Evolutionary conservation across 2,888 invertebrate genomes (phyloP), one percentile per base, ranked within the genome.

Genomic region (Argynnis bischoffii): DNA sequence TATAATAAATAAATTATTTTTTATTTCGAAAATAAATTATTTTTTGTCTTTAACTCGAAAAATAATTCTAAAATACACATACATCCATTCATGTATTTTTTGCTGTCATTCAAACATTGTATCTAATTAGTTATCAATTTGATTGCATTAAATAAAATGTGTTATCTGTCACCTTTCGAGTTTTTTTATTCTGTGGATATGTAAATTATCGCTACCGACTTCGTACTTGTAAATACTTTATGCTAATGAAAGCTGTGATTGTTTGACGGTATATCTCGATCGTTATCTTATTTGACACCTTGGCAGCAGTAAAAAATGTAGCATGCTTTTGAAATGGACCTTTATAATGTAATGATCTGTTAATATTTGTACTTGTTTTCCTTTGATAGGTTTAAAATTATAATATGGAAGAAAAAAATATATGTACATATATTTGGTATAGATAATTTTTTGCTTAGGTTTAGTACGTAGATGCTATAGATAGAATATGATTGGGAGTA

Each of bases 131-230:
- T 41, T 41, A 41, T 57, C 26, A 15, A 57, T 57, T 13, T 21
- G 47, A 57, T 57, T 47, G 47, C 46, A 57, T 47, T 47, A 15
- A 47, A 26, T 47, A 46, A 15, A 15, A 47, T 47, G 48, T 60
- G 18, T 61, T 61, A 61, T 51, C 35, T 50, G 16, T 50, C 60
- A 18, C 31, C 50, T 50, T n/a, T 50, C 14, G 16, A 31, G 5
- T 48, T 50, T 60, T 59, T 60, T 48, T 59, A 35, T 50, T 31
- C 16, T 60, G n/a, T 1, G 16, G 14, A 35, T 77, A 78, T 78
- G 78, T 74, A 78, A 78, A 78, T 77, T 67, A 55, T 50, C 3
- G 65, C 69, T 69, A 63, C 63, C 56, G 63, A 57, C 57, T 48
- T 51, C 21, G 53, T 55, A 54, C 47, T 41, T 1, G 35, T 41